phyloP scores from a whole-genome alignment of 2,888 invertebrate species.

The Thalpophila matura region DNA sequence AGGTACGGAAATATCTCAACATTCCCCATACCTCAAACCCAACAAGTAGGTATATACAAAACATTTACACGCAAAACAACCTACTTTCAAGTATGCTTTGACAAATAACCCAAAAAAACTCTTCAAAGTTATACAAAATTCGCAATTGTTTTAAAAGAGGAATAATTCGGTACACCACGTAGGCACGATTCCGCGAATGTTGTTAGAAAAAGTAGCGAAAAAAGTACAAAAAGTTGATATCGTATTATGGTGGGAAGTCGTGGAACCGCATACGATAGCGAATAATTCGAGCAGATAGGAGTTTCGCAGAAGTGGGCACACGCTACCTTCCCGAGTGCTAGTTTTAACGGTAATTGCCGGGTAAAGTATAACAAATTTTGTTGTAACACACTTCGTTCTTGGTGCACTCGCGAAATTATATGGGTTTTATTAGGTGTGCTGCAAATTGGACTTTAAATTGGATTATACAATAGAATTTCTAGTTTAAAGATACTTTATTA shows the following conservation, averaged over 20 bases:
- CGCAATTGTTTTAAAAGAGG: slow-evolving; percentile 23
- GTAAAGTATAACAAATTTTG: slow-evolving; percentile 51
- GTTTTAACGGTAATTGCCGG: slow-evolving; percentile 56
- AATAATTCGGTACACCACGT: slow-evolving; percentile 27
- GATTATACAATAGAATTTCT: slow-evolving; percentile 1
- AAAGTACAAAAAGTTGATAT: slow-evolving; percentile 10
- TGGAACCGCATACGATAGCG: slow-evolving; percentile 44
- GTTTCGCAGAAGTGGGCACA: slow-evolving; percentile 49
- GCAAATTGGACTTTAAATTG: slow-evolving; percentile 24
- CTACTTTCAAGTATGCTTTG: slow-evolving; percentile 61
- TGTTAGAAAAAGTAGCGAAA: slow-evolving; percentile 26
- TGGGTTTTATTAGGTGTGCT: slow-evolving; percentile 18
- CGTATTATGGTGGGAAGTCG: slow-evolving; percentile 39
- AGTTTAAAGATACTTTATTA: too few relatives aligned
- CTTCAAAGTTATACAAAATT: slow-evolving; percentile 45
- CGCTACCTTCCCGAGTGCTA: slow-evolving; percentile 43
- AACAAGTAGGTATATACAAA: slow-evolving; percentile 41
- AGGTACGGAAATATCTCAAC: slow-evolving; percentile 28
- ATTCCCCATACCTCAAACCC: slow-evolving; percentile 31
- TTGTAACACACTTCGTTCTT: slow-evolving; percentile 34
- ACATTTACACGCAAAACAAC: slow-evolving; percentile 55
- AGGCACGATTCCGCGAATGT: slow-evolving; percentile 37
- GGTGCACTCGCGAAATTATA: slow-evolving; percentile 27
- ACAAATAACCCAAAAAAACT: slow-evolving; percentile 46
- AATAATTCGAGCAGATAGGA: slow-evolving; percentile 47